A percentile compares a stretch with the other conserved stretches of the same genome.
Evolutionary conservation across 92 coral and sea anemone species (phyloP).

Genomic region (Anthopleura xanthogrammica): DNA sequence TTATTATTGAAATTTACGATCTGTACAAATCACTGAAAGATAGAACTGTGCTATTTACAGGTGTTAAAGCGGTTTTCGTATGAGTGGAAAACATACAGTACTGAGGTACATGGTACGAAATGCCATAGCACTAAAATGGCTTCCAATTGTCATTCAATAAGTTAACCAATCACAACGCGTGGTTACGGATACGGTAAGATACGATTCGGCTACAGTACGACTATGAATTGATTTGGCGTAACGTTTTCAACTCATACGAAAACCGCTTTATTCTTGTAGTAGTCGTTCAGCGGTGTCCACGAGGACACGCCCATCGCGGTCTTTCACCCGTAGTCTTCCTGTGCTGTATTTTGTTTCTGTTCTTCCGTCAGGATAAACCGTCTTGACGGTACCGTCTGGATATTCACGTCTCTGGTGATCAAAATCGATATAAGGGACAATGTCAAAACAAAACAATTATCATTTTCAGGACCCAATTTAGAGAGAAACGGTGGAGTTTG

Average conservation of each 20-base stretch:
- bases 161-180: no score
- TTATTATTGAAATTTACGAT: not conserved
- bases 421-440: not conserved
- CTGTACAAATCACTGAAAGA: not conserved
- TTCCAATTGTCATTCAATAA: no score
- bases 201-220: no score
- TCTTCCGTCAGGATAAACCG: constrained; percentile 95
- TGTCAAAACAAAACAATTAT: not conserved
- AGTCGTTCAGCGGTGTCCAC: constrained; percentile 79
- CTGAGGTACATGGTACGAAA: no score
- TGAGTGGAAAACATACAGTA: no score
- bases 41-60: not conserved
- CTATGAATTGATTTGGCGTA: no score
- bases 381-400: constrained; percentile 96
- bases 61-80: no score
- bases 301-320: constrained; percentile 86
- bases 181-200: no score
- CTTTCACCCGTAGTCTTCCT: constrained; percentile 93
- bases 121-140: no score
- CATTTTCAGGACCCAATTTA: no score
- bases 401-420: constrained; percentile 86
- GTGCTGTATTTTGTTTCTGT: constrained; percentile 90
- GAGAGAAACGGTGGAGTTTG: no score
- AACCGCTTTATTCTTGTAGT: not conserved
- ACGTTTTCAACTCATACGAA: not conserved